Percentiles rank a stretch among this genome's conserved stretches.
Conservation (phyloP, 2,888 invertebrate species). For the Cheilosia vernalis region DNA sequence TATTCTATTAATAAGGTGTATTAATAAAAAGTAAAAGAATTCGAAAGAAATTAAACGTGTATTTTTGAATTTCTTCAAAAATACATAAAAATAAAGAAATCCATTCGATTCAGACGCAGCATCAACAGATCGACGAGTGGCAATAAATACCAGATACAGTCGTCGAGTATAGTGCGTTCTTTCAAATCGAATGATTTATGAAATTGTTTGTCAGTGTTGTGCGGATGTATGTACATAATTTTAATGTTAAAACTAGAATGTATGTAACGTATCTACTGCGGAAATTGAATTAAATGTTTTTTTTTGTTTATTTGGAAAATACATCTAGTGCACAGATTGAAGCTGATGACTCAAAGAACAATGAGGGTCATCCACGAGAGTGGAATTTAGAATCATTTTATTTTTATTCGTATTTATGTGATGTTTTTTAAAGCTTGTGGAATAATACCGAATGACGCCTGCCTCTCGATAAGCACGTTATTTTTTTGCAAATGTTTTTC, state of each 20-base stretch:
- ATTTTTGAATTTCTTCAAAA: conserved; percentile 68
- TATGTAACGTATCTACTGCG: no score
- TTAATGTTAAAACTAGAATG: no score
- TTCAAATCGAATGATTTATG: conserved; percentile 76
- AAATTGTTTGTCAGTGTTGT: conserved; percentile 60
- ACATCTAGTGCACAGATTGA: conserved; percentile 11
- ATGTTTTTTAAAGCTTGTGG: conserved; percentile 46
- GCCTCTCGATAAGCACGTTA: conserved; percentile 21
- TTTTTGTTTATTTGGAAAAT: background rate
- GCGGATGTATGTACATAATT: conserved; percentile 12
- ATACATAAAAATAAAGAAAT: conserved; percentile 67
- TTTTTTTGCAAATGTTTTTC: conserved; percentile 12
- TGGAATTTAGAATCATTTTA: conserved; percentile 46
- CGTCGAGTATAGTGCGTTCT: conserved; percentile 66
- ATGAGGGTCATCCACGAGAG: conserved; percentile 33
- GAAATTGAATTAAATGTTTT: background rate
- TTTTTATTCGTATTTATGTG: conserved; percentile 8
- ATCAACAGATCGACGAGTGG: conserved; percentile 25
- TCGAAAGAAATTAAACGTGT: conserved; percentile 62
- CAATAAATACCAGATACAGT: conserved; percentile 21
- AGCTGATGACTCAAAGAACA: conserved; percentile 33
- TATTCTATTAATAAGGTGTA: conserved; percentile 66
- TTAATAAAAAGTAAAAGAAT: conserved; percentile 65
- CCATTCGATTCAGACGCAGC: conserved; percentile 46
- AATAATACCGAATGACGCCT: conserved; percentile 36